A percentile compares a stretch with the other conserved stretches of the same genome.
Conservation (phyloP, 2,797 vertebrate species). For the Ptychobarbus kaznakovi region DNA sequence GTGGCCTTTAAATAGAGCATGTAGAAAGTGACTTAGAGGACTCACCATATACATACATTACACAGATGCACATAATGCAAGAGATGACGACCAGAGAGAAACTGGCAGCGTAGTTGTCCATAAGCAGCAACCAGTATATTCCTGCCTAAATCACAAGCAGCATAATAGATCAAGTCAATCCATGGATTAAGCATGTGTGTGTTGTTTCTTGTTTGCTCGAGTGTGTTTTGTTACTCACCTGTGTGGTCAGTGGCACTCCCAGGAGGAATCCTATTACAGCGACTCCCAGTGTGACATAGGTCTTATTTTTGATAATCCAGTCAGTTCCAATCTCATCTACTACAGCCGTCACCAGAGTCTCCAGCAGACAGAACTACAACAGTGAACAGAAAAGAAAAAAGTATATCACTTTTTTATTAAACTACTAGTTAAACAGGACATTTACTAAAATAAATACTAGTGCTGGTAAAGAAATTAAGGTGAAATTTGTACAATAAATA, state of each 20-base stretch:
- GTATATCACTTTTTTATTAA: background rate
- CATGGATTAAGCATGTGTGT: background rate
- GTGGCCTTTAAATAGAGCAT: background rate
- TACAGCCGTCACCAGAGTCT: conserved; percentile 94
- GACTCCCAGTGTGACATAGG: conserved; percentile 88
- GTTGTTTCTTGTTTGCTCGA: background rate
- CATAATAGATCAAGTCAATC: conserved; percentile 5
- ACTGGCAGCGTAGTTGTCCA: conserved; percentile 98
- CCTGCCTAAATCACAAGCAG: conserved; percentile 83
- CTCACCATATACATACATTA: conserved; percentile 98
- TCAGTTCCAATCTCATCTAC: conserved; percentile 97
- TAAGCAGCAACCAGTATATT: conserved; percentile 96
- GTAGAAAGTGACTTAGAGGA: background rate
- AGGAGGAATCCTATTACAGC: conserved; percentile 90
- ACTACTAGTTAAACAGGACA: background rate
- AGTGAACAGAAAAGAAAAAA: background rate
- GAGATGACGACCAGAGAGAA: conserved; percentile 98
- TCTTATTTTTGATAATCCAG: conserved; percentile 95
- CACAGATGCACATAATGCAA: conserved; percentile 96
- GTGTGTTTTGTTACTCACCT: conserved; percentile 69
- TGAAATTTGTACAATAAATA: background rate
- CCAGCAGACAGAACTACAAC: conserved; percentile 92
- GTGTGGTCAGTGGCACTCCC: conserved; percentile 92
- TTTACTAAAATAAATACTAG: background rate
- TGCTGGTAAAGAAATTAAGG: background rate